These are phyloP conservation scores for Trinorchestia longiramus DNA, from an alignment of 1,140 invertebrate genomes.

Conservation along the genomic window DNA sequence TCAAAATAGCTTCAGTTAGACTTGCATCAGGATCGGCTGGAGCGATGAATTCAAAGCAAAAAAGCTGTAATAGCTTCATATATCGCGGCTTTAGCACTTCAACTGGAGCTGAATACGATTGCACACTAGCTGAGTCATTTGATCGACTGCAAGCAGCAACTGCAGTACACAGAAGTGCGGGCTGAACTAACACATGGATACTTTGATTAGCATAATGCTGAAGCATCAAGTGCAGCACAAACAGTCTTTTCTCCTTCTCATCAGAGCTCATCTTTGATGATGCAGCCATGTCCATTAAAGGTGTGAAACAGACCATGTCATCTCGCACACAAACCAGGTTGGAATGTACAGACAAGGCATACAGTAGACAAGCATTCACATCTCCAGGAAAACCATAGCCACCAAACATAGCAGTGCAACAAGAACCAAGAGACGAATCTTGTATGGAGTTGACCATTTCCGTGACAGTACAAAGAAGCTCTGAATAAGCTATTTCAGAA, in stretches of 20 bases:
- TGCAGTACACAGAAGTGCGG: constrained; percentile 59
- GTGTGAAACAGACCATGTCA: background rate
- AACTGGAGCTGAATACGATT: background rate
- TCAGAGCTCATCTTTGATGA: background rate
- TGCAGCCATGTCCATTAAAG: background rate
- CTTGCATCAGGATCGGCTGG: constrained; percentile 18
- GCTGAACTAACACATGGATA: constrained; percentile 61
- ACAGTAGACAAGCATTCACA: background rate
- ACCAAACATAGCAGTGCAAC: background rate
- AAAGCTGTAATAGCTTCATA: background rate
- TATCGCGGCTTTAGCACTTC: background rate
- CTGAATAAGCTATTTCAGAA: background rate
- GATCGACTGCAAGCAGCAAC: background rate
- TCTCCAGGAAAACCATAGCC: background rate
- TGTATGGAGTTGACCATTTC: background rate
- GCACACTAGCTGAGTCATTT: background rate
- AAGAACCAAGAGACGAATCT: background rate
- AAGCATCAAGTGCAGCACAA: constrained; percentile 62
- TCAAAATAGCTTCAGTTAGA: background rate
- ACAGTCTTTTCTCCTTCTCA: background rate
- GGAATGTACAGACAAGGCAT: background rate
- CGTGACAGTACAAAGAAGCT: background rate
- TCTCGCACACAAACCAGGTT: background rate
- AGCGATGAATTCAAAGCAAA: constrained; percentile 23
- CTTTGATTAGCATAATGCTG: constrained; percentile 66